Conservation (phyloP, 2,888 invertebrate genomes). For the Netelia inedita region DNA sequence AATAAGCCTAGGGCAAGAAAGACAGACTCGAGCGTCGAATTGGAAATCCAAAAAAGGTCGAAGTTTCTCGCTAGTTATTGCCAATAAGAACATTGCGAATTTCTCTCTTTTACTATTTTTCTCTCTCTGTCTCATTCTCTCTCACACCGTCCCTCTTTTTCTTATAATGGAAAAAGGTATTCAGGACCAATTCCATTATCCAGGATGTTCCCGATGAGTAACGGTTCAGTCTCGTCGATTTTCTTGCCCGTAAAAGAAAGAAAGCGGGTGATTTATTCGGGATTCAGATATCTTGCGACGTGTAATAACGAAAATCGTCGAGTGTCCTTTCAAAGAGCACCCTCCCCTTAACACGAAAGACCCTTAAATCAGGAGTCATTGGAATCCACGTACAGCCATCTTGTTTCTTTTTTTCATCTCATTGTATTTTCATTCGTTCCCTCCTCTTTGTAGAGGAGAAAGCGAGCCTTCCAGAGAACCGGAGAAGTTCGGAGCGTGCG, state of each 20-base stretch:
- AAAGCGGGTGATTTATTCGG: conserved; percentile 31
- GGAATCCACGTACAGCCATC: conserved; percentile 7
- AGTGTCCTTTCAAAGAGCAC: conserved; percentile 29
- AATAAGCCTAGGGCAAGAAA: conserved; percentile 9
- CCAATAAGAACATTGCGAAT: not conserved
- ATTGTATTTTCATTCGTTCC: conserved; percentile 5
- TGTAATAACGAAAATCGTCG: conserved; percentile 31
- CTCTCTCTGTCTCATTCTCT: not conserved
- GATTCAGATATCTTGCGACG: conserved; percentile 17
- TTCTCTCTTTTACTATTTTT: not conserved
- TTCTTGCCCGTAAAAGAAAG: conserved; percentile 20
- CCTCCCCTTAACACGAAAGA: not conserved
- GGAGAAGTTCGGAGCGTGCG: not conserved
- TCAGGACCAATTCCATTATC: conserved; percentile 55
- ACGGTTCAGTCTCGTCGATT: conserved; percentile 16
- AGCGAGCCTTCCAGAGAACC: not conserved
- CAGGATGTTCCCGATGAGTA: conserved; percentile 35
- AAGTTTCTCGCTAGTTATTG: not conserved
- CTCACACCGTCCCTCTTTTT: not conserved
- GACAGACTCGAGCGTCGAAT: not conserved
- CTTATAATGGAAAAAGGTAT: conserved; percentile 8
- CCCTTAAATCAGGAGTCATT: conserved; percentile 37
- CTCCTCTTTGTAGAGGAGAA: conserved; percentile 1
- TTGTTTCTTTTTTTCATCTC: conserved; percentile 7
- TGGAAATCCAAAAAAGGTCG: not conserved